phyloP scores from a whole-genome alignment of 2,113 vertebrate species.

The Tupaia tana region DNA sequence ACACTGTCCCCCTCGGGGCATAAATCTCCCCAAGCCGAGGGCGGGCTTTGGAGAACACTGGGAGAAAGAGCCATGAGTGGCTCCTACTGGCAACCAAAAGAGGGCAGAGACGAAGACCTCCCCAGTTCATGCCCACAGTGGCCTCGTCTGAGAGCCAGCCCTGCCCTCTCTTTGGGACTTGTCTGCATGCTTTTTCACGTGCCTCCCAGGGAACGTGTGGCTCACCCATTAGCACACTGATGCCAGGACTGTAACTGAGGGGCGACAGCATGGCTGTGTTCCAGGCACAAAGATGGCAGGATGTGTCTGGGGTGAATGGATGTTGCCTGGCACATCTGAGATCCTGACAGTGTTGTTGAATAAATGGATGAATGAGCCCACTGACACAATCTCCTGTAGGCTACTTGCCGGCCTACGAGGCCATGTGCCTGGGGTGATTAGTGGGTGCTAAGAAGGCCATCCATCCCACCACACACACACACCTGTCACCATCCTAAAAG shows the following conservation, averaged over 20 bases:
- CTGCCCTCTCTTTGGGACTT: too few relatives aligned
- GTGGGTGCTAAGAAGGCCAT: fast-evolving
- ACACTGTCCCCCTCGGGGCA: fast-evolving
- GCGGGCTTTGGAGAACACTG: neutral
- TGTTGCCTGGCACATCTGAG: fast-evolving
- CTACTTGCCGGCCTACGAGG: neutral
- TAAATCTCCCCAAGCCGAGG: neutral
- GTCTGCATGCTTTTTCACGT: neutral
- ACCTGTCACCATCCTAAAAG: neutral
- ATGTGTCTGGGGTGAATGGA: neutral
- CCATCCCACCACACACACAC: neutral
- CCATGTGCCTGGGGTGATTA: neutral
- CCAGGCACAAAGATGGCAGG: fast-evolving
- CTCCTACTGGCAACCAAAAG: fast-evolving
- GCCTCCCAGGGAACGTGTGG: neutral
- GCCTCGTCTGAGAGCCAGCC: neutral
- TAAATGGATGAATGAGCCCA: neutral
- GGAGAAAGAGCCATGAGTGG: too few relatives aligned
- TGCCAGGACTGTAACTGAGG: fast-evolving
- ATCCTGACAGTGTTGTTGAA: neutral
- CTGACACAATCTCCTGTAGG: neutral
- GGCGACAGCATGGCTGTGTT: fast-evolving
- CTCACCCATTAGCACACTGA: fast-evolving
- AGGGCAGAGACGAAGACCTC: too few relatives aligned
- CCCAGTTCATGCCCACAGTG: fast-evolving